These are phyloP conservation scores for Conus canariensis DNA, from an alignment of 2,888 invertebrate species.

Conservation along the genomic window DNA sequence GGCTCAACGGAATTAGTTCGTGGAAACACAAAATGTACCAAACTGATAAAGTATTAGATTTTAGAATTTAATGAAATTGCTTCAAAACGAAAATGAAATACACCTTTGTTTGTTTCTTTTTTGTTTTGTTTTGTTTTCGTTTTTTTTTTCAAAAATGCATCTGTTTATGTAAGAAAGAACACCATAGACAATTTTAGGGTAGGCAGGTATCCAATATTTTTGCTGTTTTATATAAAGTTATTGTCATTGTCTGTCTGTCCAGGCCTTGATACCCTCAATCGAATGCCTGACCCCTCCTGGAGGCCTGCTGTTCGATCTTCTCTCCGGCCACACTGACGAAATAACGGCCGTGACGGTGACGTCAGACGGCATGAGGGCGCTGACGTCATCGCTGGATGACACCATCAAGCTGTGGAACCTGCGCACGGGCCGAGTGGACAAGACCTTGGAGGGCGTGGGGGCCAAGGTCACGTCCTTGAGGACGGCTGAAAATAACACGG, in stretches of 20 bases:
- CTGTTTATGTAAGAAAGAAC: no score
- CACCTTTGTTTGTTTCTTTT: no score
- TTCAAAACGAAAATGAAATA: no score
- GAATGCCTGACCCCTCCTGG: conserved; percentile 75
- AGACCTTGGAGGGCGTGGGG: conserved; percentile 70
- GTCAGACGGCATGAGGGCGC: conserved; percentile 69
- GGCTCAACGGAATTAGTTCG: no score
- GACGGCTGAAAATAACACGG: conserved; percentile 62
- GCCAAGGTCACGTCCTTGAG: conserved; percentile 64
- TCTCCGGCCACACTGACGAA: conserved; percentile 73
- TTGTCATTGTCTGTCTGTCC: neutral
- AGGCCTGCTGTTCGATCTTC: conserved; percentile 72
- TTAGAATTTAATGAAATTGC: no score
- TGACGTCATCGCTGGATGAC: conserved; percentile 74
- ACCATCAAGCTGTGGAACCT: conserved; percentile 77
- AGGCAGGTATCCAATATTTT: no score
- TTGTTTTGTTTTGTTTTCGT: no score
- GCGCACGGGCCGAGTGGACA: conserved; percentile 69
- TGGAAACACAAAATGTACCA: no score
- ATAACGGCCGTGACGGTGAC: conserved; percentile 74
- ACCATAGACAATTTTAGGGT: no score
- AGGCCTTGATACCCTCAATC: conserved; percentile 71
- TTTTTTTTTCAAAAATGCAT: no score
- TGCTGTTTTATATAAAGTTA: no score
- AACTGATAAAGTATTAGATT: no score